Conservation (phyloP, 2,113 vertebrate species). For the Osmerus mordax region DNA sequence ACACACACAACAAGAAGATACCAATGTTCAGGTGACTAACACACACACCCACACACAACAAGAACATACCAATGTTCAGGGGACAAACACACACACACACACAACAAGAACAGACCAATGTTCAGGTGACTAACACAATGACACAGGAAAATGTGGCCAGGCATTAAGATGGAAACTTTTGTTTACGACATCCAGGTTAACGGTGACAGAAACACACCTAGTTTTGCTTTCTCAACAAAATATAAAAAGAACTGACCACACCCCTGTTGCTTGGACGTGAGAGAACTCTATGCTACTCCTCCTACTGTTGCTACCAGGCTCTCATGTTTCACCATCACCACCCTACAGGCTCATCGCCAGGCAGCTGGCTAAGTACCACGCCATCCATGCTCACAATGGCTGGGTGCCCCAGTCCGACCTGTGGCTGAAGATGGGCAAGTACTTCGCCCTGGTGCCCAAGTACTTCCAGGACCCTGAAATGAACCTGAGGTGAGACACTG, state of each 20-base stretch:
- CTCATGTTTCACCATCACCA: not conserved
- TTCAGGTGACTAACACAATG: not conserved
- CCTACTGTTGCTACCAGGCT: not conserved
- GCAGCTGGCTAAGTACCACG: slow-evolving; percentile 94
- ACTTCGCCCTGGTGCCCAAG: slow-evolving; percentile 89
- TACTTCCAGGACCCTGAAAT: slow-evolving; percentile 80
- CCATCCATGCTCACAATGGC: slow-evolving; percentile 96
- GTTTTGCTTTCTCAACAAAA: no score
- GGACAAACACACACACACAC: no score
- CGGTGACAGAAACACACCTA: no score
- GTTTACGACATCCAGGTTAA: no score
- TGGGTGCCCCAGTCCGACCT: slow-evolving; percentile 96
- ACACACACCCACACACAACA: no score
- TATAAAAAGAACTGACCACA: not conserved
- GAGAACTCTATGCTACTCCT: not conserved
- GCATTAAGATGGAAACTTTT: no score
- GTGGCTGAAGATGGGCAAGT: slow-evolving; percentile 95
- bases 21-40: no score
- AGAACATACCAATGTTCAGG: no score
- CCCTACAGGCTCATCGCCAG: slow-evolving; percentile 85
- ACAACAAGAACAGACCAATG: not conserved
- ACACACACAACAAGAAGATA: no score
- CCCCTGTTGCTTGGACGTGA: not conserved
- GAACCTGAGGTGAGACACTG: slow-evolving; percentile 77
- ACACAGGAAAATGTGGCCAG: no score